Percentiles rank a stretch among this genome's conserved stretches.
Conservation (phyloP, 2,113 vertebrate genomes). For the Corythornis cristatus region DNA sequence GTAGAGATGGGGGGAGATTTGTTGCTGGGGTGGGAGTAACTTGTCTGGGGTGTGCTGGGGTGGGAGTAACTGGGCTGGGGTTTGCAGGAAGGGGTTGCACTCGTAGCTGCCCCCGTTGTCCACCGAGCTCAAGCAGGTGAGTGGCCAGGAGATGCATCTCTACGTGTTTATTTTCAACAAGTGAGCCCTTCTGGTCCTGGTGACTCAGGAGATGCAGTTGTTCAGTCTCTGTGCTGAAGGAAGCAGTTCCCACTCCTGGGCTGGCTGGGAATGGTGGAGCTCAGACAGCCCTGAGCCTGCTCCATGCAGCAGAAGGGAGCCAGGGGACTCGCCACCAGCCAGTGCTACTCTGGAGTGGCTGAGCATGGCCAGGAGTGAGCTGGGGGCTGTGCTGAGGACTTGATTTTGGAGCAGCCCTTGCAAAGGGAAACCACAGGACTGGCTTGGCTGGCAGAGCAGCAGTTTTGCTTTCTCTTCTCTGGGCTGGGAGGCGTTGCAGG, state of each 20-base stretch:
- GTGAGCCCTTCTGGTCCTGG: fast-evolving
- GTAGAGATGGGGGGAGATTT: background rate
- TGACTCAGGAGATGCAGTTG: fast-evolving
- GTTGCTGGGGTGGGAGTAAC: background rate
- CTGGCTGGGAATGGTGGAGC: fast-evolving
- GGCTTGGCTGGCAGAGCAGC: background rate
- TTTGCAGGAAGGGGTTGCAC: background rate
- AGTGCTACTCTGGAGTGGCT: fast-evolving
- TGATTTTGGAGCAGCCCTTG: background rate
- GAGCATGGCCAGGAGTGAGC: fast-evolving
- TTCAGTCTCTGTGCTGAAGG: fast-evolving
- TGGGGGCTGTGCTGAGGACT: fast-evolving
- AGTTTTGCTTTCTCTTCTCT: background rate
- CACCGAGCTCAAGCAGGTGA: fast-evolving
- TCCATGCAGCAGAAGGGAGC: fast-evolving
- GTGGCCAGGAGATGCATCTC: background rate
- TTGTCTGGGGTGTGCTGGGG: too few relatives aligned
- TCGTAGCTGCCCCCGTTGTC: fast-evolving
- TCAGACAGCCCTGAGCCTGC: fast-evolving
- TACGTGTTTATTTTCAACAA: background rate
- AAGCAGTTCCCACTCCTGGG: background rate
- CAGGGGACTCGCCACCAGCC: fast-evolving
- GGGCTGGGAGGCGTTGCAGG: background rate
- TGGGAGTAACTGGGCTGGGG: background rate
- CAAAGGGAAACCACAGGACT: fast-evolving